These are phyloP conservation scores for Sisor rabdophorus DNA, from an alignment of 2,113 vertebrate genomes.

Conservation along the genomic window DNA sequence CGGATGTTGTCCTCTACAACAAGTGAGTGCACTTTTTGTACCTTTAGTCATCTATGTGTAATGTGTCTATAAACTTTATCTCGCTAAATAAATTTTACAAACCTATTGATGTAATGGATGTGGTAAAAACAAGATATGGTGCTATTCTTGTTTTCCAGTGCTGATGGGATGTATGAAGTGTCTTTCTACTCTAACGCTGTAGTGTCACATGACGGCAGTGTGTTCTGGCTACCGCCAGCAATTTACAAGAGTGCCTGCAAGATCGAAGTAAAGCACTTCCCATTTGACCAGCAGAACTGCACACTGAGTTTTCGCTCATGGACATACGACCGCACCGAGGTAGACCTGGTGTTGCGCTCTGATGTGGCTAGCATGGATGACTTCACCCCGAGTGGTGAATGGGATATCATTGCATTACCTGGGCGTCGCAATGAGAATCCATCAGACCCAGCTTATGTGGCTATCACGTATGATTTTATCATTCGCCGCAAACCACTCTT, in stretches of 20 bases:
- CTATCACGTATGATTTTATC: slow-evolving; percentile 95
- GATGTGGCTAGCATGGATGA: slow-evolving; percentile 92
- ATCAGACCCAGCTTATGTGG: slow-evolving; percentile 85
- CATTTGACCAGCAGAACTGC: slow-evolving; percentile 97
- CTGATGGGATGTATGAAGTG: slow-evolving; percentile 94
- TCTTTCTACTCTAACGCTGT: slow-evolving; percentile 97
- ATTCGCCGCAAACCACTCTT: slow-evolving; percentile 92
- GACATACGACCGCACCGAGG: slow-evolving; percentile 92
- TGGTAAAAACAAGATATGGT: neutral
- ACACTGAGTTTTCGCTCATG: slow-evolving; percentile 95
- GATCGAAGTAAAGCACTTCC: slow-evolving; percentile 95
- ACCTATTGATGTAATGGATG: neutral
- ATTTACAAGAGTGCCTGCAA: slow-evolving; percentile 97
- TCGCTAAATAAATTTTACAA: too few species aligned
- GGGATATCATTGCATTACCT: slow-evolving; percentile 90
- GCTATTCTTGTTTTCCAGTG: slow-evolving; percentile 63
- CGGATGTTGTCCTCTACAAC: slow-evolving; percentile 97
- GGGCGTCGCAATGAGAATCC: slow-evolving; percentile 90
- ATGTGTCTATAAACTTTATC: neutral
- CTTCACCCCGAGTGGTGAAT: slow-evolving; percentile 92
- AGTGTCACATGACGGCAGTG: slow-evolving; percentile 90
- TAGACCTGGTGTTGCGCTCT: slow-evolving; percentile 85
- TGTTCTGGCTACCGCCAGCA: slow-evolving; percentile 94
- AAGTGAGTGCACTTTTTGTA: slow-evolving; percentile 75
- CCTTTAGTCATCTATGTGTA: neutral